phyloP scores from a whole-genome alignment of 2,888 invertebrate genomes.

The Lepidochitona cinerea region DNA sequence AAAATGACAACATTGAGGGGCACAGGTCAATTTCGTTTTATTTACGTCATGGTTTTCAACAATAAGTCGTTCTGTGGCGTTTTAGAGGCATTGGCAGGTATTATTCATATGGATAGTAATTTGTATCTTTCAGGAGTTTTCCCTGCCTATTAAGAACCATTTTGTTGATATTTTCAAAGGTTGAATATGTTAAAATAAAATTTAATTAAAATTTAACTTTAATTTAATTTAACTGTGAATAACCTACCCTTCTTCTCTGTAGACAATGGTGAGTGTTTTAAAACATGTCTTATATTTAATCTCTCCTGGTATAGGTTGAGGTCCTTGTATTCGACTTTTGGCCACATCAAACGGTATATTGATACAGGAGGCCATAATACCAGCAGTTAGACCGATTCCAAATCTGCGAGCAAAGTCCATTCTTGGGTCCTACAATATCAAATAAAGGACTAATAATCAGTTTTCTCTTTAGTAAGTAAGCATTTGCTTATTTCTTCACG shows the following conservation, averaged over 20 bases:
- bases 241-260: slow-evolving; percentile 89
- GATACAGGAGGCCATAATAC: slow-evolving; percentile 86
- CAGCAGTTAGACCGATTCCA: slow-evolving; percentile 88
- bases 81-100: too few species aligned
- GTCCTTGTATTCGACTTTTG: slow-evolving; percentile 95
- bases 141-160: background rate
- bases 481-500: too few species aligned
- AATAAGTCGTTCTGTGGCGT: too few species aligned
- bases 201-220: background rate
- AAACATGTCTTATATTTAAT: slow-evolving; percentile 86
- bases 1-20: too few species aligned
- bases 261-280: slow-evolving; percentile 81
- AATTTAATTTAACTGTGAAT: background rate
- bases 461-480: too few species aligned
- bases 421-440: slow-evolving; percentile 59
- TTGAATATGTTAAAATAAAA: background rate
- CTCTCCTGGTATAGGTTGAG: slow-evolving; percentile 81
- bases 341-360: slow-evolving; percentile 98
- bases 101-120: too few species aligned
- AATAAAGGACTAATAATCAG: too few species aligned
- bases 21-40: too few species aligned
- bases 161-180: too few species aligned
- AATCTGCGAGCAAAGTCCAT: slow-evolving; percentile 71
- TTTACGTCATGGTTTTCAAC: too few species aligned
- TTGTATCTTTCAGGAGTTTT: too few species aligned